Percentiles rank a stretch among this genome's conserved stretches.
Conservation (phyloP, 2,113 vertebrate genomes). For the Sardina pilchardus region DNA sequence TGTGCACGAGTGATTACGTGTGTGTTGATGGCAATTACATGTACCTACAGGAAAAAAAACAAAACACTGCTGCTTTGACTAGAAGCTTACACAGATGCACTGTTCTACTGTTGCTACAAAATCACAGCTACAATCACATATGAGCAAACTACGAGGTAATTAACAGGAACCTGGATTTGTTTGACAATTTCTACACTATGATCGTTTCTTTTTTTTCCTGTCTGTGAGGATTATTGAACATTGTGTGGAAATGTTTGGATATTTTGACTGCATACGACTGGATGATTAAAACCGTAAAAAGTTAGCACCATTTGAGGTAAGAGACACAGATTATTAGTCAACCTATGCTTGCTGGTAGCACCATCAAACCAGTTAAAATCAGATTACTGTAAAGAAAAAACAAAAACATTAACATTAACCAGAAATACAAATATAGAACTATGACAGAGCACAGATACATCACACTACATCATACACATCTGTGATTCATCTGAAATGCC, state of each 20-base stretch:
- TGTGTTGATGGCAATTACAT: not conserved
- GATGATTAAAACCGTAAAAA: slow-evolving; percentile 62
- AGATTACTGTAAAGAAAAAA: slow-evolving; percentile 53
- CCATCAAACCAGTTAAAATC: slow-evolving; percentile 74
- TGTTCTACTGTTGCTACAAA: slow-evolving; percentile 8
- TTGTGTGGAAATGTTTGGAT: not conserved
- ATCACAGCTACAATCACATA: slow-evolving; percentile 9
- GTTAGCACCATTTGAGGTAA: slow-evolving; percentile 80
- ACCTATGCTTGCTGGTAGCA: slow-evolving; percentile 77
- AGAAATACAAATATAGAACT: slow-evolving; percentile 21
- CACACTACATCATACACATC: not conserved
- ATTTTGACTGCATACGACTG: slow-evolving; percentile 10
- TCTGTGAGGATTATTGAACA: slow-evolving; percentile 2
- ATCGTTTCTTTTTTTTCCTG: not conserved
- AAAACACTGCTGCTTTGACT: not conserved
- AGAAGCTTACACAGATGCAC: slow-evolving; percentile 5
- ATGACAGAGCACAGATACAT: slow-evolving; percentile 23
- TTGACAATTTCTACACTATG: not conserved
- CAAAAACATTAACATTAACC: slow-evolving; percentile 20
- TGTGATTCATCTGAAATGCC: slow-evolving; percentile 11
- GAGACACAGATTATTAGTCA: slow-evolving; percentile 69
- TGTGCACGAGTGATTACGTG: not conserved
- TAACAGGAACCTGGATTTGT: slow-evolving; percentile 3
- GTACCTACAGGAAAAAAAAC: not conserved
- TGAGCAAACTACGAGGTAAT: slow-evolving; percentile 12